Conservation (phyloP, 2,888 invertebrate genomes). For the Deilephila elpenor region DNA sequence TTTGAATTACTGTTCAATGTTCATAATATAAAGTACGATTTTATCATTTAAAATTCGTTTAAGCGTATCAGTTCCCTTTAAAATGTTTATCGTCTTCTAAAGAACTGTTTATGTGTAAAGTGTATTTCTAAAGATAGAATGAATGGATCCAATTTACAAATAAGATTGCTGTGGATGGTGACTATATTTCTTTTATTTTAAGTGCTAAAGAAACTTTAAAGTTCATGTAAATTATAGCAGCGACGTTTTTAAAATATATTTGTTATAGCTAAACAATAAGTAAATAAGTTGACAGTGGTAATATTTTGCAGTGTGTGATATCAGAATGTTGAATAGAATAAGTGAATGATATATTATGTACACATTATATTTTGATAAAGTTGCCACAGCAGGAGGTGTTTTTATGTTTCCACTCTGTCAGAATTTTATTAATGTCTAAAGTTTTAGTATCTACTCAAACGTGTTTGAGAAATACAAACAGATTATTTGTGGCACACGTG, state of each 20-base stretch:
- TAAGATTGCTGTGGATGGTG: not conserved
- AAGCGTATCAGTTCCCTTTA: not conserved
- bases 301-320: not conserved
- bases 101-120: not conserved
- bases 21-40: conserved; percentile 4
- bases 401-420: conserved; percentile 37
- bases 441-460: conserved; percentile 41
- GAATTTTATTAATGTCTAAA: conserved; percentile 40
- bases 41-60: conserved; percentile 5
- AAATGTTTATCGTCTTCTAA: not conserved
- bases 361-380: conserved; percentile 37
- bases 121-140: not conserved
- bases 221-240: too few relatives aligned
- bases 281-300: not conserved
- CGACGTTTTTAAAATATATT: too few relatives aligned
- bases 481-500: conserved; percentile 24
- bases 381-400: conserved; percentile 39
- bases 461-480: conserved; percentile 37
- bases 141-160: not conserved
- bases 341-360: not conserved
- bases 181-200: not conserved
- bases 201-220: not conserved
- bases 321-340: not conserved
- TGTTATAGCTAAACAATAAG: not conserved
- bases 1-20: not conserved